phyloP scores from a whole-genome alignment of 2,888 invertebrate genomes.

The Watsonalla binaria region DNA sequence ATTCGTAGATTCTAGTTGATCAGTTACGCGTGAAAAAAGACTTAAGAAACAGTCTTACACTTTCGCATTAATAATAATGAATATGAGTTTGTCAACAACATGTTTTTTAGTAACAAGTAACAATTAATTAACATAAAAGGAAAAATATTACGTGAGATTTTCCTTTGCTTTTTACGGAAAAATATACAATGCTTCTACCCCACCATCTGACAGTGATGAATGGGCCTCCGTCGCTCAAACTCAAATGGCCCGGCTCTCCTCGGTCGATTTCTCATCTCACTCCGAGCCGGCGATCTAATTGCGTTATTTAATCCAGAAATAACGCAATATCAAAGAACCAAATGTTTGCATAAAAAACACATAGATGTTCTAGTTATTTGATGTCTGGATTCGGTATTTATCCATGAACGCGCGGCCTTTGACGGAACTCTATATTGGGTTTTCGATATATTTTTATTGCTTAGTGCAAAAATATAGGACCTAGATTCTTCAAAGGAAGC shows the following conservation, averaged over 20 bases:
- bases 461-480: no score
- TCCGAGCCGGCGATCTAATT: constrained; percentile 32
- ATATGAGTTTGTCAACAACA: no score
- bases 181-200: constrained; percentile 45
- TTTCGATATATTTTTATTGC: no score
- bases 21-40: no score
- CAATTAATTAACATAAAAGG: no score
- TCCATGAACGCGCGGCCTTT: constrained; percentile 6
- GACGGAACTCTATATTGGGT: constrained; percentile 1
- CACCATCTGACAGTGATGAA: constrained; percentile 55
- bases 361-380: constrained; percentile 10
- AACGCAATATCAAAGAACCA: constrained; percentile 25
- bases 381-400: neutral
- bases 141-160: constrained; percentile 20
- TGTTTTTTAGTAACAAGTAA: no score
- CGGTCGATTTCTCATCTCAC: constrained; percentile 50
- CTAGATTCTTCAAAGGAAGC: no score
- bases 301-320: constrained; percentile 23
- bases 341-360: constrained; percentile 26
- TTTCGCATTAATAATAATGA: no score
- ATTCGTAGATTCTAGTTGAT: no score
- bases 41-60: no score
- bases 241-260: constrained; percentile 37
- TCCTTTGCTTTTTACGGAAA: constrained; percentile 60
- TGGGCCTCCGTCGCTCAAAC: constrained; percentile 24